These are phyloP conservation scores for Strix uralensis DNA, from an alignment of 2,113 vertebrate genomes.

Conservation along the genomic window DNA sequence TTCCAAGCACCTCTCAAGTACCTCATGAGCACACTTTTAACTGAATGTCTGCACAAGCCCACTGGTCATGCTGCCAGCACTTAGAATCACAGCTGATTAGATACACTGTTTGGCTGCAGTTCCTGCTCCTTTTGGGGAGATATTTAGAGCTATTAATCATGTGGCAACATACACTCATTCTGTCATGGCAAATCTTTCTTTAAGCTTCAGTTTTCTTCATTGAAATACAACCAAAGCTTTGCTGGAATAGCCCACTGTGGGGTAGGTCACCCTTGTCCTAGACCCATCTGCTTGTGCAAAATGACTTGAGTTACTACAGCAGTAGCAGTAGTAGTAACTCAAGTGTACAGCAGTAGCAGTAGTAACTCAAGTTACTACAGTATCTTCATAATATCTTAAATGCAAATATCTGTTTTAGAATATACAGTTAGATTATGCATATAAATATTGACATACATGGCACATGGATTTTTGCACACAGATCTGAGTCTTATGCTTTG, in stretches of 20 bases:
- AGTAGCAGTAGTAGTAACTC: not conserved
- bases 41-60: not conserved
- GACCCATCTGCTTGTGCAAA: not conserved
- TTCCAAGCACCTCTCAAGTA: constrained; percentile 2
- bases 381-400: not conserved
- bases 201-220: not conserved
- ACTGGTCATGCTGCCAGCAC: not conserved
- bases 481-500: not conserved
- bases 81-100: not conserved
- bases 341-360: not conserved
- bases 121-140: not conserved
- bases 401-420: not conserved
- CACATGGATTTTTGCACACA: not conserved
- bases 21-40: not conserved
- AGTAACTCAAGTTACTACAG: not conserved
- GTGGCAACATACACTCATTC: not conserved
- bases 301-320: not conserved
- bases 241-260: not conserved
- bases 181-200: not conserved
- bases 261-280: not conserved
- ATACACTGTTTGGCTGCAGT: not conserved
- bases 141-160: constrained; percentile 1
- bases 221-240: not conserved
- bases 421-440: not conserved
- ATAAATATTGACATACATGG: not conserved